Conservation (phyloP, 2,797 vertebrate genomes). For the Cossypha niveicapilla region DNA sequence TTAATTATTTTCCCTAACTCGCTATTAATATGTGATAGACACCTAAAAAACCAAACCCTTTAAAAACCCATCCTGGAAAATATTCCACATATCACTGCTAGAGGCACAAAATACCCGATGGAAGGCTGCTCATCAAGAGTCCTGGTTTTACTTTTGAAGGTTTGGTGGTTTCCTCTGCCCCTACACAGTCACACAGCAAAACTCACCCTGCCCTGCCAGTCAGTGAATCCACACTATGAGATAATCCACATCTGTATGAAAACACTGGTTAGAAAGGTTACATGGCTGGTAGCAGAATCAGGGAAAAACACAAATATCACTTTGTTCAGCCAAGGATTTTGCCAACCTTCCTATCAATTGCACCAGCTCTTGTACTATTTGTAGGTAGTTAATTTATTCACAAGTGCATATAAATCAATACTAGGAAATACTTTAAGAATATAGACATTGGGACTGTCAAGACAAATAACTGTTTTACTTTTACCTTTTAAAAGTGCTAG, state of each 20-base stretch:
- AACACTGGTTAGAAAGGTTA: not conserved
- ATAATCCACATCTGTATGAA: not conserved
- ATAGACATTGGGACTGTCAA: not conserved
- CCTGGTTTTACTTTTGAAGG: not conserved
- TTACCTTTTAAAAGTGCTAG: not conserved
- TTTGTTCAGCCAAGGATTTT: not conserved
- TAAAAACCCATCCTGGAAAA: not conserved
- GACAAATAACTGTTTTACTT: not conserved
- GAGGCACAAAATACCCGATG: not conserved
- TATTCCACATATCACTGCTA: not conserved
- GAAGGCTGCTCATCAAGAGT: not conserved
- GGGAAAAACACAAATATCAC: not conserved
- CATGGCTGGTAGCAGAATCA: rapidly evolving
- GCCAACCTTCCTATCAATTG: not conserved
- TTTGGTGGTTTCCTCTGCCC: not conserved
- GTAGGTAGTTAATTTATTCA: not conserved
- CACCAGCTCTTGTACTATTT: not conserved
- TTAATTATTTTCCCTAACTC: not conserved
- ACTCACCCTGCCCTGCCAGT: not conserved
- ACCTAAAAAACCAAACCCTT: not conserved
- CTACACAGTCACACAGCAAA: not conserved
- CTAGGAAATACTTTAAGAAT: not conserved
- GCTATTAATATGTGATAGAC: not conserved
- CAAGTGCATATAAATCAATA: not conserved
- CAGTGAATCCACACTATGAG: rapidly evolving